These are phyloP conservation scores for Mesoclemmys tuberculata DNA, from an alignment of 2,113 vertebrate species.

Conservation along the genomic window DNA sequence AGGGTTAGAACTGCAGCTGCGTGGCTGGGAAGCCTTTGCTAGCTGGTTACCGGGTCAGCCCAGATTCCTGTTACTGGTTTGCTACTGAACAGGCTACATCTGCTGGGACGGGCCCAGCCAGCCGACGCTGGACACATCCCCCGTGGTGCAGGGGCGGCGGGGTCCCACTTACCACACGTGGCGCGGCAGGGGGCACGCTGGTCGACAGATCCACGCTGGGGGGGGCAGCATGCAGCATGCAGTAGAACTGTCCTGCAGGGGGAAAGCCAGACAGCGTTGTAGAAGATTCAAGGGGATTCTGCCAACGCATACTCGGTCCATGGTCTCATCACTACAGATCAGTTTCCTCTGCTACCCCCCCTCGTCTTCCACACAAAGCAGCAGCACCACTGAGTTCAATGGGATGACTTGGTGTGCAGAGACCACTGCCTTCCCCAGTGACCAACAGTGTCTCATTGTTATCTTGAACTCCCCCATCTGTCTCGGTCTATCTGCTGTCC, in stretches of 20 bases:
- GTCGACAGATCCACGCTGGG: not conserved
- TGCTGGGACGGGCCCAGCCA: not conserved
- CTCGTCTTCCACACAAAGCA: not conserved
- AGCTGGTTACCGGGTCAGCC: not conserved
- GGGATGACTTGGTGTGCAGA: not conserved
- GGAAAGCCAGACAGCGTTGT: not conserved
- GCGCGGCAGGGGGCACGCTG: rapidly evolving
- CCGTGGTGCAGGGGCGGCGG: rapidly evolving
- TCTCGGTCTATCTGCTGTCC: not conserved
- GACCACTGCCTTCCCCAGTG: not conserved
- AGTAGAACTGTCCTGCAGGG: conserved; percentile 76
- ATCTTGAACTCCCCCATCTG: not conserved
- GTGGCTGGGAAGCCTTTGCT: not conserved
- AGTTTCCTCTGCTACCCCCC: not conserved
- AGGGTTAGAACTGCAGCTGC: not conserved
- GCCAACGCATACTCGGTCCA: not conserved
- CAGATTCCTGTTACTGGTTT: not conserved
- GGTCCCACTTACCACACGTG: conserved; percentile 25
- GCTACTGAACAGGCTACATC: not conserved
- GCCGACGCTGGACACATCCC: not conserved
- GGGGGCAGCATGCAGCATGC: conserved; percentile 71
- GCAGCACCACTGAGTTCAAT: not conserved
- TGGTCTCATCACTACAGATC: too few relatives aligned
- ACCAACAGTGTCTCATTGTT: not conserved
- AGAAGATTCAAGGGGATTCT: not conserved